Evolutionary conservation across 30 jellyfish, hydroid and myxozoan species (phyloP), one percentile per base, ranked within the genome.

Genomic region (Aurelia aurita): DNA sequence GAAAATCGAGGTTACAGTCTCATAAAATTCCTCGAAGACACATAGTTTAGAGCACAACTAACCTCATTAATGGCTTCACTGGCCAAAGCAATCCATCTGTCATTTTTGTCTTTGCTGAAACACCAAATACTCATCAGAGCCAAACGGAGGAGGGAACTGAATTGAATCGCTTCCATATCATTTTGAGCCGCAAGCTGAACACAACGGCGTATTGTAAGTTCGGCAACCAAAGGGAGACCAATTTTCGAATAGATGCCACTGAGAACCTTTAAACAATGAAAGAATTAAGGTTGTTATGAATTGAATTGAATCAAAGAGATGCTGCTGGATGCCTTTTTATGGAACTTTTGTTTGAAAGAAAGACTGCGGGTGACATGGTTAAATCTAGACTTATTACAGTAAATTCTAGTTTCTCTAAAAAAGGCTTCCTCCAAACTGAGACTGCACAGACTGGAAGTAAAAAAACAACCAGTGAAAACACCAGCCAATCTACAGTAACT

Each of bases 31-130:
- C n/a, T n/a, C n/a, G n/a, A n/a, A n/a, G n/a, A n/a, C n/a, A n/a
- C n/a, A n/a, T n/a, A n/a, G n/a, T n/a, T n/a, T n/a, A 8, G 9
- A 39, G 0, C 51, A 32, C 31, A 60, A 34, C 69, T 23, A 16
- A 83, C 93, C 93, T 83, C 93, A 10, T 39, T 31, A 8, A 71
- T 9, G 2, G 93, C 93, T 44, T 83, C 93, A 16, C 58, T 20
- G 32, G 93, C 93, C 62, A 83, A 69, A 19, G 74, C 28, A 58
- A 83, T 46, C 93, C 93, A 83, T 57, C 75, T 57, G 45, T 83
- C 93, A n/a, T 59, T 83, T 23, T 32, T 43, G 73, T 83, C 93
- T 71, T 83, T 83, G 74, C 63, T 54, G 62, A 26, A 70, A 64
- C 93, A 83, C 23, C 34, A 21, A 19, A 83, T 70, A 66, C 86